Conservation (phyloP, 2,797 vertebrate genomes). For the Glossophaga mutica region DNA sequence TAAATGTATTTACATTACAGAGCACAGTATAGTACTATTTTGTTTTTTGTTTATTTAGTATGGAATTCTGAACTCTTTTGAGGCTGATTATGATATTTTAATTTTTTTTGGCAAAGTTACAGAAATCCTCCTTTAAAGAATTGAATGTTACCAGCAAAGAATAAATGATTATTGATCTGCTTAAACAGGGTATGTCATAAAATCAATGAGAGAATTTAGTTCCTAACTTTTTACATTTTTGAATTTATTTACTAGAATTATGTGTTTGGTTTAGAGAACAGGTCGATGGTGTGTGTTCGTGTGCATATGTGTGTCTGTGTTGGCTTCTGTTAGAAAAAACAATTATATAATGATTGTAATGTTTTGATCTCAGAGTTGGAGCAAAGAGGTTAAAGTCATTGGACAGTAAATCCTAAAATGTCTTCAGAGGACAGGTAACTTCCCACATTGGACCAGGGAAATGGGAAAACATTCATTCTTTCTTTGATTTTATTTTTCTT, state of each 20-base stretch:
- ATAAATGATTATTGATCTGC: not conserved
- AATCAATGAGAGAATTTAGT: constrained; percentile 34
- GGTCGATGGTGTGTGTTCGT: not conserved
- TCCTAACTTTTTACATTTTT: not conserved
- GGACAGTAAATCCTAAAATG: not conserved
- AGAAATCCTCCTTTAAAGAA: not conserved
- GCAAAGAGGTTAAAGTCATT: not conserved
- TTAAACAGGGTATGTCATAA: not conserved
- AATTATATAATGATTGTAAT: not conserved
- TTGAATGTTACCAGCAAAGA: constrained; percentile 8
- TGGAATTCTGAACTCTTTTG: not conserved
- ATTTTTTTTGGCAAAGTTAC: not conserved
- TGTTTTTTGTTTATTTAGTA: not conserved
- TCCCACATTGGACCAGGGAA: not conserved
- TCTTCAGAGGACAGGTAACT: not conserved
- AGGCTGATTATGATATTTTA: not conserved
- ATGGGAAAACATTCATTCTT: not conserved
- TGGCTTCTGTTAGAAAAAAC: not conserved
- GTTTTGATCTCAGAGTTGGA: not conserved
- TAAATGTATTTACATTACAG: not conserved
- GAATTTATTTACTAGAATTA: not conserved
- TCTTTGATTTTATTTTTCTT: constrained; percentile 23
- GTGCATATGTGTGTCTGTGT: not conserved
- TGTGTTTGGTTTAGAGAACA: not conserved
- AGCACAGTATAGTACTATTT: not conserved